Evolutionary conservation across 2,113 vertebrate genomes (phyloP), one percentile per base, ranked within the genome.

Genomic region (Pelecanoides urinatrix): DNA sequence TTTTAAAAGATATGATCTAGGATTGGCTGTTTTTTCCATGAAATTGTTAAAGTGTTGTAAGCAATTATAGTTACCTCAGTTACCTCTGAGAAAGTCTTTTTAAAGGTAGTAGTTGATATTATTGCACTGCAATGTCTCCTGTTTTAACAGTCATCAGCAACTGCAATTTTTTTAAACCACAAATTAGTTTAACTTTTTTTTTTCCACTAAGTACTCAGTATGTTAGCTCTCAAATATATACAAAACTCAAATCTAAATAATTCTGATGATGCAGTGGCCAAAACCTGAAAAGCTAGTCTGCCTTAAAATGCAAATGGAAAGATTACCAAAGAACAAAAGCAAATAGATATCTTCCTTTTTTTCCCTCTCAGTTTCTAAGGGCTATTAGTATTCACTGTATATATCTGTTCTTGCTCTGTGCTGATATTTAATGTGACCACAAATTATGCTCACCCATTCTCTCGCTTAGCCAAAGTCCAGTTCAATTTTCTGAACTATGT

Each of bases 401-500:
- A 97, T 95, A 97, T 96, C 96, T 94, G 86, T 89, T 96, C 88
- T 80, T 90, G 36, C 93, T 94, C 95, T 89, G 84, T 95, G 90
- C 92, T 96, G 68, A 94, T 95, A 97, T 97, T 97, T 98, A 96
- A 96, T 89, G 96, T 96, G 96, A 96, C 73, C 92, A 96, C 93
- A 98, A 98, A 98, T 98, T 97, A 97, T 91, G 93, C 96, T 97
- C 94, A 82, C 91, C 97, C 95, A 87, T 97, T 97, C 96, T 92
- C 92, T 95, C 38, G 53, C 94, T 97, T 97, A 97, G 90, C 86
- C 96, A 94, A 96, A 98, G 97, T 97, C 97, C 95, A 95, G 97
- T 97, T 97, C 97, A 97, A 98, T 98, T 98, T 98, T 96, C 95
- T 94, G 96, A 98, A 97, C 93, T 97, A 96, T 95, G 71, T 97